Evolutionary conservation across 2,113 vertebrate species (phyloP), one percentile per base, ranked within the genome.

Genomic region (Notarius quadriscutis): DNA sequence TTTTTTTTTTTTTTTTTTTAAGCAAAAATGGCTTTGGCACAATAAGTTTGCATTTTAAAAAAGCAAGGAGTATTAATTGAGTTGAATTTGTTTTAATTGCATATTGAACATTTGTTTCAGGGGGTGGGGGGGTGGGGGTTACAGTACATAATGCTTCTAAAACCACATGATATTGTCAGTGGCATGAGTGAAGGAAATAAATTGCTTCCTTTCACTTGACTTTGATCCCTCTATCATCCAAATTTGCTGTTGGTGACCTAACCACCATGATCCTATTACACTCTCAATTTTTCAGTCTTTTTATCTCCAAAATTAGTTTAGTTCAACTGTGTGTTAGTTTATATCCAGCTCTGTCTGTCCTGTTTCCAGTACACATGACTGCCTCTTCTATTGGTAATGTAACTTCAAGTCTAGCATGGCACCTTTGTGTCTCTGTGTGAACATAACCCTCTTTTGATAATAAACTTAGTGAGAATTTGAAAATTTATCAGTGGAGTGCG

Each of bases 361-460:
- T 88, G 74, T 90, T 88, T 84, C 87, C 87, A 79, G 86, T 87
- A 72, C 71, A 75, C 78, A 84, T 86, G 84, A 87, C 87, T 84
- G 74, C 57, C 85, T 71, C 62, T 84, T 87, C 63, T 75, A 87
- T 77, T 6, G 77, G 82, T 85, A 81, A 85, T 83, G 83, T 78
- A 77, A 85, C 81, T 65, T 90, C 85, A 81, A 87, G 89, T 90
- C 87, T 86, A 78, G 83, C 86, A 88, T 88, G 89, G 89, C 85
- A 87, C 82, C 89, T 87, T 87, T 84, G 87, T 89, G 84, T 85
- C 82, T 90, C 83, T 88, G 79, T 86, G 88, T 86, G 88, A 90
- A 87, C 80, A 87, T 90, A 88, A 88, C 87, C 87, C 87, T 88
- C 83, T 88, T 90, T 90, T 90, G 89, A 90, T 90, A 90, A 90